Conservation (phyloP, 2,113 vertebrate genomes). For the Nothobranchius furzeri region DNA sequence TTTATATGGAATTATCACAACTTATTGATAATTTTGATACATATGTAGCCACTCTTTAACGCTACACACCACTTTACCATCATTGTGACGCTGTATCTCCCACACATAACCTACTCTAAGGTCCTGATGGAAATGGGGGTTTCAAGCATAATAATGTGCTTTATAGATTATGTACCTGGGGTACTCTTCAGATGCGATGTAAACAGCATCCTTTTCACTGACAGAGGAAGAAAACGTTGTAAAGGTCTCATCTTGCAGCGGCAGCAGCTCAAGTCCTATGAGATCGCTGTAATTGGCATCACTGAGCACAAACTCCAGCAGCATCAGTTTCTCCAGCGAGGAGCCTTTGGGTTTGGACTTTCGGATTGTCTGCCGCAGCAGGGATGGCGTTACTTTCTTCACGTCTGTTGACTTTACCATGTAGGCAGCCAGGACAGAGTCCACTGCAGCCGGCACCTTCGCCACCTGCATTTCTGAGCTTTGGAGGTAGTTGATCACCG, state of each 20-base stretch:
- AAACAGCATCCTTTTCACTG: constrained; percentile 90
- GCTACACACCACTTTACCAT: too few species aligned
- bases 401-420: constrained; percentile 69
- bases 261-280: constrained; percentile 92
- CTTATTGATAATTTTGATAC: too few species aligned
- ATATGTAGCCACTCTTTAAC: too few species aligned
- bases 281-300: constrained; percentile 91
- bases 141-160: too few species aligned
- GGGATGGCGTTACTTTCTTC: constrained; percentile 86
- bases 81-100: too few species aligned
- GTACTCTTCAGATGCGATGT: constrained; percentile 90
- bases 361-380: constrained; percentile 87
- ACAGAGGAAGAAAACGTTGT: constrained; percentile 89
- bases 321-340: constrained; percentile 84
- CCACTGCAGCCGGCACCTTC: constrained; percentile 84
- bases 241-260: constrained; percentile 89
- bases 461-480: constrained; percentile 91
- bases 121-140: too few species aligned
- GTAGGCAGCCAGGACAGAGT: constrained; percentile 79
- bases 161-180: constrained; percentile 82
- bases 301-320: constrained; percentile 90
- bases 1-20: too few species aligned
- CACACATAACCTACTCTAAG: too few species aligned
- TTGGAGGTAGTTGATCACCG: constrained; percentile 93
- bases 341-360: constrained; percentile 83